These are phyloP conservation scores for Dryas iulia DNA, from an alignment of 1,140 invertebrate genomes.

Conservation along the genomic window DNA sequence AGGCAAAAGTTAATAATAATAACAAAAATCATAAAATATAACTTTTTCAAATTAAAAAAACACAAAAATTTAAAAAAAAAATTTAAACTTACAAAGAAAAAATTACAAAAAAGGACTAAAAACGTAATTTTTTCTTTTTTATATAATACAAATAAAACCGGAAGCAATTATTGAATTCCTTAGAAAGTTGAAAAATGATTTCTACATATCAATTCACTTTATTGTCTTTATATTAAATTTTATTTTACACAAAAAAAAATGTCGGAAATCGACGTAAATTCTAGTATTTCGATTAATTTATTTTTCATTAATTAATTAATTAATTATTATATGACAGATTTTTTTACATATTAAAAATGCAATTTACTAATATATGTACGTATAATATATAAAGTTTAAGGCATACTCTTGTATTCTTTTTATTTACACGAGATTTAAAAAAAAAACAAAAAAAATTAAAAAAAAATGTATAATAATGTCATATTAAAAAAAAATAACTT, in stretches of 20 bases:
- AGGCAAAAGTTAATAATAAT: too few species aligned
- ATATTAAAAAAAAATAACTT: too few species aligned
- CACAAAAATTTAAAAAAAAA: too few species aligned
- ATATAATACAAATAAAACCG: neutral
- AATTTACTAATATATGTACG: neutral
- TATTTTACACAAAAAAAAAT: neutral
- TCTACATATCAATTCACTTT: slow-evolving; percentile 14
- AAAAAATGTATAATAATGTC: too few species aligned
- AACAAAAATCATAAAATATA: too few species aligned
- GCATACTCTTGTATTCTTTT: slow-evolving; percentile 3
- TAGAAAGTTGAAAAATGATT: neutral
- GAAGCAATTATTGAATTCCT: neutral
- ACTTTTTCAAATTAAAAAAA: too few species aligned
- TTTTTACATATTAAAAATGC: neutral
- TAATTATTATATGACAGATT: neutral
- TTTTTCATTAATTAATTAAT: too few species aligned
- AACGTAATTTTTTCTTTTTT: too few species aligned
- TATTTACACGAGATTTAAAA: neutral
- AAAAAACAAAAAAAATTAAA: neutral
- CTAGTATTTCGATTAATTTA: neutral
- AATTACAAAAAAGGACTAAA: too few species aligned
- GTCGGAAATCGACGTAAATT: neutral
- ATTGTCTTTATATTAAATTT: slow-evolving; percentile 16
- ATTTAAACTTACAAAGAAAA: too few species aligned
- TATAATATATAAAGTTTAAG: neutral